Percentiles rank a stretch among this genome's conserved stretches.
Conservation (phyloP, 2,888 invertebrate genomes). For the Thecophora atra region DNA sequence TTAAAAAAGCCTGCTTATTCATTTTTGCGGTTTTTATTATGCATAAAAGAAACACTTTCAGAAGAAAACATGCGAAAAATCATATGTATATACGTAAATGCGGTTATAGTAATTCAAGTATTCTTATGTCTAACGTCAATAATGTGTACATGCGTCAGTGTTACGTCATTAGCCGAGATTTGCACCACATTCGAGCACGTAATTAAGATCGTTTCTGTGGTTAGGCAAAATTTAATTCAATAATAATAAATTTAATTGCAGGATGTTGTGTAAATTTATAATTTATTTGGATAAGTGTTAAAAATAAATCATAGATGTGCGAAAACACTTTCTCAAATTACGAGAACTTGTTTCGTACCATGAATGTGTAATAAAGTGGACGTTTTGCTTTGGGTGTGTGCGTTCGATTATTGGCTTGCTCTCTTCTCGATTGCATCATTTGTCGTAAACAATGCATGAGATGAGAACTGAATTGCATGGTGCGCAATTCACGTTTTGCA, state of each 20-base stretch:
- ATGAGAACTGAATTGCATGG: not conserved
- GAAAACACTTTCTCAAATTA: not conserved
- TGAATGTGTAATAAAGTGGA: not conserved
- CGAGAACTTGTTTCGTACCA: not conserved
- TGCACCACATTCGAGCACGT: not conserved
- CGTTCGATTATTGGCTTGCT: not conserved
- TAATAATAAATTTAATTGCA: not conserved
- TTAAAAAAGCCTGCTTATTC: not conserved
- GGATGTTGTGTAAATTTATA: not conserved
- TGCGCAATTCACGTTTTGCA: not conserved
- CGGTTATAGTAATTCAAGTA: not conserved
- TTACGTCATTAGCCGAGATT: not conserved
- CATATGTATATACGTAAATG: not conserved
- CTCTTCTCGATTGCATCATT: not conserved
- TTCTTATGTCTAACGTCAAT: not conserved
- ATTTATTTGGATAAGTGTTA: not conserved
- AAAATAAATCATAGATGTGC: not conserved
- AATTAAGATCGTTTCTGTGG: not conserved
- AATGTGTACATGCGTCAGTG: not conserved
- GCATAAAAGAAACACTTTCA: too few relatives aligned
- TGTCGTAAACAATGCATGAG: not conserved
- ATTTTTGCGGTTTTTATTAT: not conserved
- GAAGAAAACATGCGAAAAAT: not conserved
- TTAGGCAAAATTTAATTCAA: not conserved
- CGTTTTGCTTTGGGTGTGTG: not conserved